Evolutionary conservation across 2,888 invertebrate species (phyloP).

Genomic region (Pemphredon lugubris): DNA sequence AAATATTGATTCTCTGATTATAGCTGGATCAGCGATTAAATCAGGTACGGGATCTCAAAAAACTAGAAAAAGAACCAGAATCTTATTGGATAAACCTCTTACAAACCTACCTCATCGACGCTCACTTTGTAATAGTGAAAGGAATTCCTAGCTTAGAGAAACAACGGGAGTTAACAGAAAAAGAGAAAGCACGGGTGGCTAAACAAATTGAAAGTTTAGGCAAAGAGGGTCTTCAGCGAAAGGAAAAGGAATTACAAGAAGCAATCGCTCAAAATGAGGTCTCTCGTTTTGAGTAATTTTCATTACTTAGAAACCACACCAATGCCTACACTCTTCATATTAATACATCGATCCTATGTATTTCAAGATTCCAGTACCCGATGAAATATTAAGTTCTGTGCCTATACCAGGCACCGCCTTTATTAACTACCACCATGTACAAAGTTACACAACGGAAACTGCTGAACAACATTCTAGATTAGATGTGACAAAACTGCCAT

Average conservation of each 20-base stretch:
- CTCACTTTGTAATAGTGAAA: constrained; percentile 85
- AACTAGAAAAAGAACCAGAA: constrained; percentile 84
- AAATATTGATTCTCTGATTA: background rate
- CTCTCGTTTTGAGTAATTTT: too few species aligned
- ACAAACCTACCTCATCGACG: constrained; percentile 86
- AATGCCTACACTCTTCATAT: background rate
- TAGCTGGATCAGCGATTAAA: constrained; percentile 87
- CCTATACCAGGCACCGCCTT: constrained; percentile 88
- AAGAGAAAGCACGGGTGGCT: constrained; percentile 88
- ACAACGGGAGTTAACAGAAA: constrained; percentile 86
- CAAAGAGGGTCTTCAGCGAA: constrained; percentile 86
- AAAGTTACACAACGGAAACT: constrained; percentile 81
- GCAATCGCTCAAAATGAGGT: constrained; percentile 91
- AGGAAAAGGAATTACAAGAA: constrained; percentile 84
- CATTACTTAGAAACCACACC: background rate
- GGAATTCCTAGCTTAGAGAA: constrained; percentile 86
- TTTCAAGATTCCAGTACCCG: constrained; percentile 86
- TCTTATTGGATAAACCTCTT: constrained; percentile 89
- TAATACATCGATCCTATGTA: too few species aligned
- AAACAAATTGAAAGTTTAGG: constrained; percentile 86
- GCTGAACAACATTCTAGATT: constrained; percentile 82
- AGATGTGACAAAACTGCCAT: constrained; percentile 85
- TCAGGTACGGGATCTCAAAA: constrained; percentile 84
- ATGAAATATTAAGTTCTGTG: constrained; percentile 87
- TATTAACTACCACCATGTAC: constrained; percentile 87